Percentiles rank a stretch among this genome's conserved stretches.
These are phyloP conservation scores for Melitaea athalia DNA, from an alignment of 2,888 invertebrate species.

Conservation along the genomic window DNA sequence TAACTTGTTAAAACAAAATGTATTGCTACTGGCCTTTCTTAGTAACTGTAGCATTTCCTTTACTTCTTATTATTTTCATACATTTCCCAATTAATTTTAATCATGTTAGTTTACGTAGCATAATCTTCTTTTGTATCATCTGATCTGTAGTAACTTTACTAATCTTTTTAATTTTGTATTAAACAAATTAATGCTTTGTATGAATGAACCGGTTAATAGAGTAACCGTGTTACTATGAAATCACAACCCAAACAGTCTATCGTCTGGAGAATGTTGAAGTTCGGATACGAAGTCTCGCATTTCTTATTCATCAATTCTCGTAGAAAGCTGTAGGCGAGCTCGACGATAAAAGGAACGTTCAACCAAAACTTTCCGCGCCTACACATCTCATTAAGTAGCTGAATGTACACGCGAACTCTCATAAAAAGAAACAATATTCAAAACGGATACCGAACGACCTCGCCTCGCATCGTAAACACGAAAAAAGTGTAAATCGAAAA, in stretches of 20 bases:
- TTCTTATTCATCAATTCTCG: background rate
- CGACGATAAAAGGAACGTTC: slow-evolving; percentile 18
- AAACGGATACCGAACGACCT: slow-evolving; percentile 73
- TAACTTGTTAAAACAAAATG: slow-evolving; percentile 15
- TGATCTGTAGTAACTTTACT: too few relatives aligned
- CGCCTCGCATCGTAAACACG: slow-evolving; percentile 70
- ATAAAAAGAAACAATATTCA: slow-evolving; percentile 65
- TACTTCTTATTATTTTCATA: background rate
- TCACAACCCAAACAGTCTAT: background rate
- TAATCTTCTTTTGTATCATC: background rate
- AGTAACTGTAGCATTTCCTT: background rate
- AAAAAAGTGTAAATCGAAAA: slow-evolving; percentile 74
- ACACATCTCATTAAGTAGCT: slow-evolving; percentile 18
- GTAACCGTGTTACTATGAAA: background rate
- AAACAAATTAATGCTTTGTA: background rate
- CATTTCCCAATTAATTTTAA: background rate
- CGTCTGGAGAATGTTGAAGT: background rate
- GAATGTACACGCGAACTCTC: slow-evolving; percentile 43
- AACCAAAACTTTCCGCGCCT: slow-evolving; percentile 21
- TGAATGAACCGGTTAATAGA: background rate
- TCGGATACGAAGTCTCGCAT: background rate
- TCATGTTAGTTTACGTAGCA: background rate
- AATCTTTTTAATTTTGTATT: background rate
- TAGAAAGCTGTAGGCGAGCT: background rate
- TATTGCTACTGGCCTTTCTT: slow-evolving; percentile 10